Conservation (phyloP, 2,888 invertebrate genomes). For the Panopea generosa region DNA sequence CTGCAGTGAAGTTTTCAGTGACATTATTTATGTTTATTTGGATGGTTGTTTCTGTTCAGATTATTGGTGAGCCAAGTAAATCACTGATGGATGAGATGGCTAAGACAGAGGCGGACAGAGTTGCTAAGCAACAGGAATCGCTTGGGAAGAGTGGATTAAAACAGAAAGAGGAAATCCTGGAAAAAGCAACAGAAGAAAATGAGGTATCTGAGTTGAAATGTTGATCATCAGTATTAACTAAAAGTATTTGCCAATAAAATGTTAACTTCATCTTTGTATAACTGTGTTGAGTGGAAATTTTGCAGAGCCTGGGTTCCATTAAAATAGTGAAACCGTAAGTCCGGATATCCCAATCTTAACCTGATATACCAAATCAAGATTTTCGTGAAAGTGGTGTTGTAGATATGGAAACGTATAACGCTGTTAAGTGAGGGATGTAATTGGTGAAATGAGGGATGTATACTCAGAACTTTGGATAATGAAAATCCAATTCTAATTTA, state of each 20-base stretch:
- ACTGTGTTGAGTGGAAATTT: not conserved
- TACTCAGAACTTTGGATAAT: too few species aligned
- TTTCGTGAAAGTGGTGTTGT: too few species aligned
- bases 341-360: too few species aligned
- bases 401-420: too few species aligned
- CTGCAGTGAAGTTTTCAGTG: too few species aligned
- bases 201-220: constrained; percentile 88
- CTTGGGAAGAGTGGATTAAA: constrained; percentile 91
- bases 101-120: constrained; percentile 90
- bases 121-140: constrained; percentile 88
- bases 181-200: constrained; percentile 91
- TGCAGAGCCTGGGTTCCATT: not conserved
- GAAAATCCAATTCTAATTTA: too few species aligned
- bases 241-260: not conserved
- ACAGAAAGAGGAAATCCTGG: constrained; percentile 88
- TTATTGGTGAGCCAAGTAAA: constrained; percentile 88
- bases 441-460: too few species aligned
- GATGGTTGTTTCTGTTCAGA: constrained; percentile 76
- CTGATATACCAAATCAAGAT: too few species aligned
- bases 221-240: not conserved
- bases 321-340: too few species aligned
- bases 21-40: too few species aligned
- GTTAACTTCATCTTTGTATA: not conserved
- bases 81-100: constrained; percentile 89
- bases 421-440: too few species aligned